Evolutionary conservation across 2,113 vertebrate species (phyloP).

Genomic region (Nothoprocta pentlandii): DNA sequence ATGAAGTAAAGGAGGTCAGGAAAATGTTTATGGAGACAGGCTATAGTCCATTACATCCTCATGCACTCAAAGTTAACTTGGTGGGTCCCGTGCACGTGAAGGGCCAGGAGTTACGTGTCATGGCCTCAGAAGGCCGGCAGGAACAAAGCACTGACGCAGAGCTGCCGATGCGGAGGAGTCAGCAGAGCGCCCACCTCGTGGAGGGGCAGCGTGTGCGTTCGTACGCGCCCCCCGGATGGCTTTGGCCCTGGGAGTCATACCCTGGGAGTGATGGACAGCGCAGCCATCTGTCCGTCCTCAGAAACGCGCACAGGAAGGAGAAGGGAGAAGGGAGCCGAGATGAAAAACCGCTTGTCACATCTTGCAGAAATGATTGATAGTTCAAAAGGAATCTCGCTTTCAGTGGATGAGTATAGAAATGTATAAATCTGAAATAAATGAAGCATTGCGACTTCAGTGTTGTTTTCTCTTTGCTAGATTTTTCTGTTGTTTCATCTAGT

Average conservation of each 20-base stretch:
- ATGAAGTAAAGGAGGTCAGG: neutral
- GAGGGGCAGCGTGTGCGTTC: neutral
- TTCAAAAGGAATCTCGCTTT: constrained; percentile 30
- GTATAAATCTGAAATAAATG: constrained; percentile 48
- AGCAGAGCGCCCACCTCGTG: neutral
- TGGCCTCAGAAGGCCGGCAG: rapidly evolving
- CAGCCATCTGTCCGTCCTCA: neutral
- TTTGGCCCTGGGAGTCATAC: neutral
- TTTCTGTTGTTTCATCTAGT: neutral
- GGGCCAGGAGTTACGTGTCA: neutral
- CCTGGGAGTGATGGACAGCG: neutral
- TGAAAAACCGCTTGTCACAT: constrained; percentile 26
- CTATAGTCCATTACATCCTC: neutral
- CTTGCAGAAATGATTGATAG: constrained; percentile 47
- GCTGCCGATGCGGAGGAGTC: neutral
- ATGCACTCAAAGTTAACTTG: neutral
- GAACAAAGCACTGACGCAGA: neutral
- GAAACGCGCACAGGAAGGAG: constrained; percentile 4
- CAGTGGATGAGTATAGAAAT: neutral
- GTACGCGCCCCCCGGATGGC: neutral
- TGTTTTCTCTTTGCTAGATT: neutral
- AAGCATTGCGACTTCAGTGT: neutral
- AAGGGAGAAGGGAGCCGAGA: neutral
- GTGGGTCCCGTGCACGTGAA: rapidly evolving
- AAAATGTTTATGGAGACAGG: neutral